Evolutionary conservation across 1,140 invertebrate species (phyloP).

Genomic region (Caerostris extrusa): DNA sequence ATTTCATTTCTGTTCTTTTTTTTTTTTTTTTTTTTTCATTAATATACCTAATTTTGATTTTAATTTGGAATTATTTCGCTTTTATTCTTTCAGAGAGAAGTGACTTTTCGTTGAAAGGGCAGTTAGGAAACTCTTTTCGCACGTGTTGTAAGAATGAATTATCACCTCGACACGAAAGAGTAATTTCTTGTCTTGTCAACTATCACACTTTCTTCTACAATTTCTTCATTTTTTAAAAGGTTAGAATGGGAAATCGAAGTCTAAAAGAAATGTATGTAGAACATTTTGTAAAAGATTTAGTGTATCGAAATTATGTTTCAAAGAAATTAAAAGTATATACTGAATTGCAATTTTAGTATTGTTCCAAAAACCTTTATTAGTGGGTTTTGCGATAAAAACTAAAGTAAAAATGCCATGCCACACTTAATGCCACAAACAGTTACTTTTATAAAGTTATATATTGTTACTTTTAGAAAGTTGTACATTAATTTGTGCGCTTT

Average conservation of each 20-base stretch:
- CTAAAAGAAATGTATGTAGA: not conserved
- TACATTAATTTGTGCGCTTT: no score
- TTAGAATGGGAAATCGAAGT: no score
- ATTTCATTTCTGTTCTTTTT: constrained; percentile 9
- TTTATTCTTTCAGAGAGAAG: not conserved
- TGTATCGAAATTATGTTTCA: not conserved
- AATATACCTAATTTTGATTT: constrained; percentile 50
- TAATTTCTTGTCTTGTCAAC: not conserved
- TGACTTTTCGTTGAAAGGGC: not conserved
- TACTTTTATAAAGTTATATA: not conserved
- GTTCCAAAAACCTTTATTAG: not conserved
- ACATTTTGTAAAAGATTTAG: not conserved
- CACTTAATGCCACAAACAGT: not conserved
- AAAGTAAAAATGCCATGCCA: no score
- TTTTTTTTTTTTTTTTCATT: constrained; percentile 17
- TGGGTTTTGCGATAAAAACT: no score
- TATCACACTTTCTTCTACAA: not conserved
- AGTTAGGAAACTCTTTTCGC: constrained; percentile 5
- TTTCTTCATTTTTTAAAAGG: not conserved
- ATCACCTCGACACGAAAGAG: constrained; percentile 19
- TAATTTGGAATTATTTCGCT: constrained; percentile 55
- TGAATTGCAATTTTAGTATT: not conserved
- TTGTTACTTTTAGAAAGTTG: no score
- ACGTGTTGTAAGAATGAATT: constrained; percentile 12
- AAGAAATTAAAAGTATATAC: not conserved